Evolutionary conservation across 2,797 vertebrate genomes (phyloP), one percentile per base, ranked within the genome.

Genomic region (Adelosebastes latens): DNA sequence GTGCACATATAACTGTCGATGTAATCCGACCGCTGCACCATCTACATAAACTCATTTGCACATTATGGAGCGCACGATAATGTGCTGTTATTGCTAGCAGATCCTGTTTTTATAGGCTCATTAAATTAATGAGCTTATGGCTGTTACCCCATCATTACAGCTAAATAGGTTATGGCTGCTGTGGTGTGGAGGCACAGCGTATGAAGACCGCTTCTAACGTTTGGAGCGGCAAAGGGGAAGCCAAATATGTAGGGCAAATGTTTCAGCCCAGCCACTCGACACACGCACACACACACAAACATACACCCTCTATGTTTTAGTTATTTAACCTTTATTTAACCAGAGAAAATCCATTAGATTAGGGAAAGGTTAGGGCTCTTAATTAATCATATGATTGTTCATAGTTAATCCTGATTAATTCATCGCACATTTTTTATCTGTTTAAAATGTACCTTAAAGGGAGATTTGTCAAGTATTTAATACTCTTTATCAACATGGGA

Each of bases 81-180:
- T 60, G 74, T 39, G 70, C 42, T 58, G 53, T 82, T 82, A 53
- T 25, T 64, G 25, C 61, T 11, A 46, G 31, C 72, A 81, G 63
- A 71, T 82, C 67, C 53, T 75, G 74, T 74, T 87, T 77, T 87
- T 86, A 83, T 66, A 63, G 79, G 82, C 71, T 80, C 75, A 34
- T 87, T 86, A 87, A 72, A 80, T 82, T 31, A 92, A 82, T 75
- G 72, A 78, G 76, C 75, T 68, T 25, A 69, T 73, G 56, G 71
- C 70, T 60, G 75, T 76, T 81, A 76, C 78, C 65, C 77, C 77
- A 27, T 87, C 80, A 81, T 88, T 88, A 83, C 78, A 68, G 67
- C 42, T 81, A 93, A 92, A 80, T 90, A 86, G 93, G 91, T 92
- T 92, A 86, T 75, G 83, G 89, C 78, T 66, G 80, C 82, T 91